Evolutionary conservation across 2,113 vertebrate genomes (phyloP).

Genomic region (Ophiodon elongatus): DNA sequence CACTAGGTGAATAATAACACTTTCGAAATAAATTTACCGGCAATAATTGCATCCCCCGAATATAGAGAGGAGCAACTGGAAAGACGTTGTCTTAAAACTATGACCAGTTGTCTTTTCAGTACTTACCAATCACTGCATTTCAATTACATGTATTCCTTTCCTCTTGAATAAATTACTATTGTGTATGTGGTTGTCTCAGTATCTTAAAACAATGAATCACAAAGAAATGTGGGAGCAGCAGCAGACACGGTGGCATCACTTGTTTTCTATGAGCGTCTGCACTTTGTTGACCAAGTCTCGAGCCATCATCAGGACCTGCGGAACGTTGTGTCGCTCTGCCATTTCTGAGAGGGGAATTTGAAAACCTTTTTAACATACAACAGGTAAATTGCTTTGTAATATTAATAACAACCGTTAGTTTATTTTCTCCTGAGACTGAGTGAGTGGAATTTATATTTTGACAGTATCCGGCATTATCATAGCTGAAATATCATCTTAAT

Average conservation of each 20-base stretch:
- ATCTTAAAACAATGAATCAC: slow-evolving; percentile 41
- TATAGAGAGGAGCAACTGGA: slow-evolving; percentile 65
- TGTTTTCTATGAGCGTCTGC: slow-evolving; percentile 98
- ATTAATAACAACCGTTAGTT: background rate
- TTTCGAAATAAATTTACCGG: slow-evolving; percentile 65
- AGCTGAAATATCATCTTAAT: background rate
- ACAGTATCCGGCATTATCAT: background rate
- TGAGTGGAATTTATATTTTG: background rate
- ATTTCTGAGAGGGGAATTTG: slow-evolving; percentile 86
- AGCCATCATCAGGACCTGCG: slow-evolving; percentile 92
- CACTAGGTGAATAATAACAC: slow-evolving; percentile 74
- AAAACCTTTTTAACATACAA: background rate
- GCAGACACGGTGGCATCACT: slow-evolving; percentile 82
- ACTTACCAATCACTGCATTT: slow-evolving; percentile 35
- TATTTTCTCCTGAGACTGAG: background rate
- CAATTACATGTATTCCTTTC: slow-evolving; percentile 7
- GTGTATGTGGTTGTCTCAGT: slow-evolving; percentile 29
- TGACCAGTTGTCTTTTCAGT: slow-evolving; percentile 6
- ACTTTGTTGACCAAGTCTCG: slow-evolving; percentile 96
- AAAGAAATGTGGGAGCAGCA: slow-evolving; percentile 20
- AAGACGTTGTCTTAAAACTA: slow-evolving; percentile 40
- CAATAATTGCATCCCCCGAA: slow-evolving; percentile 65
- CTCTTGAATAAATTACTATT: slow-evolving; percentile 26
- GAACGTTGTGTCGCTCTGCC: slow-evolving; percentile 94
- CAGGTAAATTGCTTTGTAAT: background rate